These are phyloP conservation scores for Oceanites oceanicus DNA, from an alignment of 2,113 vertebrate species.

Conservation along the genomic window DNA sequence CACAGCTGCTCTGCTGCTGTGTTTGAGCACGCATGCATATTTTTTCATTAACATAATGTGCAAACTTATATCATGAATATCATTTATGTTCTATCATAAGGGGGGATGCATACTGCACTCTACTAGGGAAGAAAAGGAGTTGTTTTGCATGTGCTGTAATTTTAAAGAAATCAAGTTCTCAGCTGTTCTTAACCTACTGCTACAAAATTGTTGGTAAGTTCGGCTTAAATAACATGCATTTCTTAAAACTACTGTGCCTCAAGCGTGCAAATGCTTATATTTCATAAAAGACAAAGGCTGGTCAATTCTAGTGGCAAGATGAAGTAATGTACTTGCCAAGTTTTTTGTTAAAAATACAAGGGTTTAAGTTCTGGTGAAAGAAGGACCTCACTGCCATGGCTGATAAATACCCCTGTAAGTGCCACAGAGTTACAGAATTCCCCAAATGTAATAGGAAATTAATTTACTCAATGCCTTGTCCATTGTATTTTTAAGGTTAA, in stretches of 20 bases:
- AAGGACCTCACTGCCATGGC: background rate
- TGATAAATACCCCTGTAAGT: background rate
- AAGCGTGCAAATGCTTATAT: background rate
- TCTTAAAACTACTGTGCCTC: background rate
- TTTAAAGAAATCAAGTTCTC: background rate
- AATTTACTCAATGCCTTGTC: background rate
- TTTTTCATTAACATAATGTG: background rate
- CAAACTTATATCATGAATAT: background rate
- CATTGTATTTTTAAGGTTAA: background rate
- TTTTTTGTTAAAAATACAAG: background rate
- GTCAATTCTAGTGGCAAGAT: background rate
- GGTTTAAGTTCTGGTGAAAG: background rate
- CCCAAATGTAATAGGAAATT: background rate
- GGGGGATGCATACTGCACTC: background rate
- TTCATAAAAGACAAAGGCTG: background rate
- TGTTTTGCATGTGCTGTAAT: background rate
- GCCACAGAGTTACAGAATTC: background rate
- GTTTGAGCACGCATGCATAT: background rate
- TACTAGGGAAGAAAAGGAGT: background rate
- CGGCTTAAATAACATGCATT: background rate
- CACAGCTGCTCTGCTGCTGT: background rate
- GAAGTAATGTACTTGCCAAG: background rate
- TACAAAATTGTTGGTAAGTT: background rate
- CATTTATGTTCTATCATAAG: background rate
- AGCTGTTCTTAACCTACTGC: background rate